Conservation (phyloP, 2,888 invertebrate genomes). For the Agrochola lychnidis region DNA sequence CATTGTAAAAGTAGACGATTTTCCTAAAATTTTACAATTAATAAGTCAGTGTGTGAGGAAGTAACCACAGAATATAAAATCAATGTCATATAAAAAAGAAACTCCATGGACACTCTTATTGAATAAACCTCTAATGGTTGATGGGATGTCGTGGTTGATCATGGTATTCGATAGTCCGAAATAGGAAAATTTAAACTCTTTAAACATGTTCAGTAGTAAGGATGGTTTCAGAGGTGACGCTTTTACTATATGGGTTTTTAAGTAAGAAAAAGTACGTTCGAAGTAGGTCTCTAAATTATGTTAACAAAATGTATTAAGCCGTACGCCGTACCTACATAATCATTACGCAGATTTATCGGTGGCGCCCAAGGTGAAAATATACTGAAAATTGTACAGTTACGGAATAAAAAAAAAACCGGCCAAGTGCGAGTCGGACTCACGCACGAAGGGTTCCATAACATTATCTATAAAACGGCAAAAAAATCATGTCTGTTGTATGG, state of each 20-base stretch:
- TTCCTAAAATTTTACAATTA: too few species aligned
- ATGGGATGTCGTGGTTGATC: neutral
- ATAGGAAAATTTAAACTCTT: neutral
- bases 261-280: neutral
- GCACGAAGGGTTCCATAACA: too few species aligned
- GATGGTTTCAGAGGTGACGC: neutral
- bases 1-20: too few species aligned
- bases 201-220: neutral
- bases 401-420: neutral
- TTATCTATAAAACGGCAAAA: too few species aligned
- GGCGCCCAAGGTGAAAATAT: neutral
- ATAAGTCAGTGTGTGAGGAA: too few species aligned
- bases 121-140: neutral
- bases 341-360: neutral
- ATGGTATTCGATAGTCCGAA: neutral
- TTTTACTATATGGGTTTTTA: neutral
- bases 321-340: neutral
- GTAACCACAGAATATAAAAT: too few species aligned
- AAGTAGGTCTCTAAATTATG: neutral
- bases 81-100: too few species aligned
- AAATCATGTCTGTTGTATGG: too few species aligned
- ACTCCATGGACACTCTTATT: neutral
- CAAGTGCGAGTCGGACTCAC: too few species aligned
- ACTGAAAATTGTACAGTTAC: conserved; percentile 1
- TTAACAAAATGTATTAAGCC: neutral